Conservation (phyloP, 2,888 invertebrate species). For the Deilephila elpenor region DNA sequence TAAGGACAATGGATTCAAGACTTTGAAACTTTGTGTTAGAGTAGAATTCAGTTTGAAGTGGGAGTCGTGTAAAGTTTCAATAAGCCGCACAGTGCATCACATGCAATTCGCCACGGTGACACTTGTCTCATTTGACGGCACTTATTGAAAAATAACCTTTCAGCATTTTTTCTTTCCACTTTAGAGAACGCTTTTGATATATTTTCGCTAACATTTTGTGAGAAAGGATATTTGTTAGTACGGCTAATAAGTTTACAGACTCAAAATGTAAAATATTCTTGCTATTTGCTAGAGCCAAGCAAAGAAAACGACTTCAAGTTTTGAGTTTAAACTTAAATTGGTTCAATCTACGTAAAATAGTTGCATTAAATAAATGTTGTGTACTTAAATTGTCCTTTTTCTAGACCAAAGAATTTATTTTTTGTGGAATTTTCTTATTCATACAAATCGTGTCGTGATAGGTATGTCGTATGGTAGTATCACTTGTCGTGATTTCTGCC, state of each 20-base stretch:
- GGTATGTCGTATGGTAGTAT: no score
- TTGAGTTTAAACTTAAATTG: no score
- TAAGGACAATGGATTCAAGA: conserved; percentile 31
- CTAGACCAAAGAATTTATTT: no score
- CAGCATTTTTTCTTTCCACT: conserved; percentile 27
- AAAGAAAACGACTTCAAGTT: neutral
- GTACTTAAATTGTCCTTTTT: no score
- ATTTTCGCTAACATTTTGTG: neutral
- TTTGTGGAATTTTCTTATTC: no score
- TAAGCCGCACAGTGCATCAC: conserved; percentile 37
- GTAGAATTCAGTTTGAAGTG: conserved; percentile 31
- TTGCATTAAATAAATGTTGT: no score
- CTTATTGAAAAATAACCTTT: conserved; percentile 37
- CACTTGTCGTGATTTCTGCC: no score
- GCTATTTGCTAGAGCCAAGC: neutral
- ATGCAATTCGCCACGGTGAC: conserved; percentile 32
- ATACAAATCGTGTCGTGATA: no score
- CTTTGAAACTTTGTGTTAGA: conserved; percentile 31
- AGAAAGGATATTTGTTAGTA: neutral
- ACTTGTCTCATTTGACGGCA: conserved; percentile 37
- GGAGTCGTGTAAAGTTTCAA: conserved; percentile 34
- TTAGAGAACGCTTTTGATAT: neutral
- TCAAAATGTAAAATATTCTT: neutral
- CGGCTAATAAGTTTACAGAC: neutral
- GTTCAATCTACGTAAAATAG: no score